Conservation (phyloP, 2,797 vertebrate genomes). For the Kryptolebias ocellatus region DNA sequence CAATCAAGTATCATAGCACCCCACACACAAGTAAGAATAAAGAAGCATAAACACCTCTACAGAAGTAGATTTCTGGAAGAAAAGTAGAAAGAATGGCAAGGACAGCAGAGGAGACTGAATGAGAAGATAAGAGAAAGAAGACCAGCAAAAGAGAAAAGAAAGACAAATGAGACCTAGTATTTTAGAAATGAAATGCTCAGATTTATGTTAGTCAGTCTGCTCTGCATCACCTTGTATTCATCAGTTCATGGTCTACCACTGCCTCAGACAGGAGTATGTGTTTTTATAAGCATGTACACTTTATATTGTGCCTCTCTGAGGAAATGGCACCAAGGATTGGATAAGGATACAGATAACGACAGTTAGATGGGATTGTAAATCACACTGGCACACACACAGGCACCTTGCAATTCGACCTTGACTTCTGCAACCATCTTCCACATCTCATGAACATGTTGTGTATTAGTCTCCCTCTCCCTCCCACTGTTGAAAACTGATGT, state of each 20-base stretch:
- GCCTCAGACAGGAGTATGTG: constrained; percentile 38
- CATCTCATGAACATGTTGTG: constrained; percentile 65
- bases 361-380: constrained; percentile 73
- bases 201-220: constrained; percentile 59
- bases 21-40: not conserved
- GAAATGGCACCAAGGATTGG: constrained; percentile 70
- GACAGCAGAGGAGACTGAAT: not conserved
- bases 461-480: constrained; percentile 59
- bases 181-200: constrained; percentile 43
- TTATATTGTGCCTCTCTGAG: constrained; percentile 63
- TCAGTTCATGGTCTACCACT: constrained; percentile 58
- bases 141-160: not conserved
- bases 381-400: constrained; percentile 35
- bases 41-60: not conserved
- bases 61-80: not conserved
- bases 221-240: constrained; percentile 67
- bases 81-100: not conserved
- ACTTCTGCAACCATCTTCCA: constrained; percentile 60
- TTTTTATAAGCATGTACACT: constrained; percentile 41
- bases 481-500: constrained; percentile 56
- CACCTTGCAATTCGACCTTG: constrained; percentile 67
- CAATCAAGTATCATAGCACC: not conserved
- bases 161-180: constrained; percentile 36
- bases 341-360: constrained; percentile 77
- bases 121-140: constrained; percentile 2